Evolutionary conservation across 2,797 vertebrate species (phyloP).

Genomic region (Ciconia nigra): DNA sequence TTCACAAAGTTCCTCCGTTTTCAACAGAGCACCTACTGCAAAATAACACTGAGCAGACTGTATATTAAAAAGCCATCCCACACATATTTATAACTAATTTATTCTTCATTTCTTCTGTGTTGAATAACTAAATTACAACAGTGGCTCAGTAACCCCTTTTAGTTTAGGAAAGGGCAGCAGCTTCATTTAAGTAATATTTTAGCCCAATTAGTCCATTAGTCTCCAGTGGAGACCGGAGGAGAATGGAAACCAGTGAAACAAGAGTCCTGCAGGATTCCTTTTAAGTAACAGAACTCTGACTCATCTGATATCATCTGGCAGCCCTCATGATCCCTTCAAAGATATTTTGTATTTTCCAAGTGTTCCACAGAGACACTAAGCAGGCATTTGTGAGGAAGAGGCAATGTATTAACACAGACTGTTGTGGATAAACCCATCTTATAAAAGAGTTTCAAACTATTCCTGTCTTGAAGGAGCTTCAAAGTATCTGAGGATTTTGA

Average conservation of each 20-base stretch:
- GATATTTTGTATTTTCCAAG: slow-evolving; percentile 28
- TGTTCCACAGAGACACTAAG: slow-evolving; percentile 24
- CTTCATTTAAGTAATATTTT: slow-evolving; percentile 75
- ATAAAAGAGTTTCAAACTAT: neutral
- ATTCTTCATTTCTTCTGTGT: slow-evolving; percentile 64
- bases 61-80: slow-evolving; percentile 59
- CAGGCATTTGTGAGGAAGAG: slow-evolving; percentile 9
- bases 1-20: slow-evolving; percentile 22
- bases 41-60: slow-evolving; percentile 58
- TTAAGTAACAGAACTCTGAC: slow-evolving; percentile 61
- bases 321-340: slow-evolving; percentile 20
- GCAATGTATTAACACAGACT: neutral
- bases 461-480: neutral
- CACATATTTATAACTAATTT: slow-evolving; percentile 69
- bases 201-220: slow-evolving; percentile 73
- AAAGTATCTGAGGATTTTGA: neutral
- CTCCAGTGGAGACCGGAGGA: slow-evolving; percentile 65
- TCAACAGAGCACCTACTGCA: slow-evolving; percentile 47
- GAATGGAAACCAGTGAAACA: slow-evolving; percentile 56
- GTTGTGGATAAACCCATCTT: neutral
- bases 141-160: slow-evolving; percentile 70
- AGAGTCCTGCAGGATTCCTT: slow-evolving; percentile 50
- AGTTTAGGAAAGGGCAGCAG: slow-evolving; percentile 62
- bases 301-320: slow-evolving; percentile 51
- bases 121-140: slow-evolving; percentile 74